Evolutionary conservation across 2,113 vertebrate genomes (phyloP), one percentile per base, ranked within the genome.

Genomic region (Brienomyrus longianalis): DNA sequence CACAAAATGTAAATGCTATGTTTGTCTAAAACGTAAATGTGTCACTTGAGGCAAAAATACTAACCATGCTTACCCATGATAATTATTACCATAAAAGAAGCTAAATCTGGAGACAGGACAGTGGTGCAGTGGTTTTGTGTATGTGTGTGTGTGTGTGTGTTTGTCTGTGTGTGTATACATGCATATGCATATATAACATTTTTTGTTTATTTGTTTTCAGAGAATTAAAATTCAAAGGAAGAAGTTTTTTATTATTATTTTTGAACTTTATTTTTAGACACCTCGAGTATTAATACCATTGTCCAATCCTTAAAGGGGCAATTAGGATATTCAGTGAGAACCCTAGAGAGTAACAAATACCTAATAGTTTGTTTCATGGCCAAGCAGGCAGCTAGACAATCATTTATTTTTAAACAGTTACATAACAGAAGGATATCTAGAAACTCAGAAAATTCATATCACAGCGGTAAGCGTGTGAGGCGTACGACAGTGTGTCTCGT

Each of bases 371-470:
- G 31, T 77, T 77, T 77, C 31, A 35, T 39, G 27, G 74, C 62
- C 62, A 70, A 31, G 27, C 62, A 70, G n/a, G 62, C 62, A 31
- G n/a, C 62, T 70, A 70, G 62, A 70, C 74, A 39, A 80, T 80
- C 74, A 80, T 80, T 80, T 80, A 80, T 80, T 43, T 80, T 80
- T 80, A 80, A 80, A 80, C 74, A 43, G 74, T 80, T 80, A 80
- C 43, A 80, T 43, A 80, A 80, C 13, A 80, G 74, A 43, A 77
- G 31, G 11, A 31, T 74, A 13, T 66, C 59, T 66, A 23, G 59
- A 66, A 70, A 27, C 62, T 70, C 62, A 31, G 62, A 31, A 70
- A 31, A 70, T 70, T 70, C 62, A 80, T 19, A 80, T 80, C 74
- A 80, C 74, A 80, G 74, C 74, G 62, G 9, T 80, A 13, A 80